Evolutionary conservation across 2,113 vertebrate genomes (phyloP), one percentile per base, ranked within the genome.

Genomic region (Syngnathoides biaculeatus): DNA sequence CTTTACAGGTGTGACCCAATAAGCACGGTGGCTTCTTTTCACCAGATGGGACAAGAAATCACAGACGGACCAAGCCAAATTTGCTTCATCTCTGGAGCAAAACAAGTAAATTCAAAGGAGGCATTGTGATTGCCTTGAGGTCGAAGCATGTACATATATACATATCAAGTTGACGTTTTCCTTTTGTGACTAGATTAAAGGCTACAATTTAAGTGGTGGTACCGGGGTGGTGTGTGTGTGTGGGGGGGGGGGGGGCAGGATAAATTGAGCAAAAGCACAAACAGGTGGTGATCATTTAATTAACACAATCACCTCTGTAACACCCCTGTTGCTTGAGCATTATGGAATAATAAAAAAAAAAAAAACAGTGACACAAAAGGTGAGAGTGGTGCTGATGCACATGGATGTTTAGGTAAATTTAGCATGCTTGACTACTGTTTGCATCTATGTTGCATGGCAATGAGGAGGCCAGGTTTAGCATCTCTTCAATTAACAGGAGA

Each of bases 401-500:
- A 7, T 67, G 65, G 50, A 61, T 77, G 79, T 64, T 69, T 64
- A 38, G 57, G 72, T 65, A 69, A 77, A 76, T 83, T 79, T 72
- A 64, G 62, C 71, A 64, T 61, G 70, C 79, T 38, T 22, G 57
- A 79, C 42, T 70, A 39, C 62, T n/a, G 61, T 45, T 72, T 67
- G 79, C 73, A 52, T 81, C 68, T 69, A 57, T 55, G 67, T 62
- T 45, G 69, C 68, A 65, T 56, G 11, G 43, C 19, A 17, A 59
- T 50, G 72, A 72, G 67, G 73, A 78, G 80, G 71, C 72, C 73
- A 65, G 71, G 66, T 83, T 79, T 82, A 84, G 84, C 78, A 75
- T 86, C 84, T 83, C 86, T 89, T 83, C 88, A 89, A 89, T 91
- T 91, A 90, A 65, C 87, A 82, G 80, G 71, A 88, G 84, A 86